Conservation (phyloP, 2,797 vertebrate genomes). For the Xiphophorus birchmanni region DNA sequence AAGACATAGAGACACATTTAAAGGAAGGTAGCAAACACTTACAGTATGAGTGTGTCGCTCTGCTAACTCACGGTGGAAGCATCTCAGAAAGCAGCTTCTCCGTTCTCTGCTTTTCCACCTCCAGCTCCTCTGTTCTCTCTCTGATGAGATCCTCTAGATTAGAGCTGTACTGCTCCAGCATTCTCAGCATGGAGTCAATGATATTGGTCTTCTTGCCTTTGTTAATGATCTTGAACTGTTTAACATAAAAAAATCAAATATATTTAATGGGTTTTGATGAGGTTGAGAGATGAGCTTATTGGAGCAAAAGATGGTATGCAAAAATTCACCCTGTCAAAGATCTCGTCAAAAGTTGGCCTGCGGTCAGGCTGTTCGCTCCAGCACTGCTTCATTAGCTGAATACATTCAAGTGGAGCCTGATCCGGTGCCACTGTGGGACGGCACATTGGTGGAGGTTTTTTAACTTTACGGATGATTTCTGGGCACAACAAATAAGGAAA, state of each 20-base stretch:
- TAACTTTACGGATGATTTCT: constrained; percentile 89
- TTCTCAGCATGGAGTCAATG: constrained; percentile 87
- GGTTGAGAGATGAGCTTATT: not conserved
- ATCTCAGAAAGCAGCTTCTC: constrained; percentile 86
- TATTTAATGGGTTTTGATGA: not conserved
- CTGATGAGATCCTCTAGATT: constrained; percentile 86
- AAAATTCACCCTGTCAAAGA: constrained; percentile 84
- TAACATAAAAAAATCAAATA: not conserved
- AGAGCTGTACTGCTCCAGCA: constrained; percentile 87
- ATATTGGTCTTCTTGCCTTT: constrained; percentile 89
- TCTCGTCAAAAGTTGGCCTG: constrained; percentile 83
- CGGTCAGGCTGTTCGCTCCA: constrained; percentile 87
- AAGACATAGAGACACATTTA: not conserved
- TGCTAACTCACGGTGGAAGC: constrained; percentile 83
- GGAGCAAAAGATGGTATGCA: not conserved
- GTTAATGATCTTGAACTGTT: constrained; percentile 86
- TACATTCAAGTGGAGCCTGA: constrained; percentile 87
- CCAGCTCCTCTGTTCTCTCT: constrained; percentile 85
- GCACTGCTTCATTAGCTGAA: constrained; percentile 89
- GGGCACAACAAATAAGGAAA: constrained; percentile 8
- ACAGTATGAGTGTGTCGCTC: not conserved
- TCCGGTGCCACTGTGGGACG: constrained; percentile 86
- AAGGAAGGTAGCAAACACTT: not conserved
- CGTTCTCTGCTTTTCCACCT: constrained; percentile 86
- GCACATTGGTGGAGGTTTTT: constrained; percentile 88